Evolutionary conservation across 2,888 invertebrate species (phyloP).

Genomic region (Metopia argyrocephala): DNA sequence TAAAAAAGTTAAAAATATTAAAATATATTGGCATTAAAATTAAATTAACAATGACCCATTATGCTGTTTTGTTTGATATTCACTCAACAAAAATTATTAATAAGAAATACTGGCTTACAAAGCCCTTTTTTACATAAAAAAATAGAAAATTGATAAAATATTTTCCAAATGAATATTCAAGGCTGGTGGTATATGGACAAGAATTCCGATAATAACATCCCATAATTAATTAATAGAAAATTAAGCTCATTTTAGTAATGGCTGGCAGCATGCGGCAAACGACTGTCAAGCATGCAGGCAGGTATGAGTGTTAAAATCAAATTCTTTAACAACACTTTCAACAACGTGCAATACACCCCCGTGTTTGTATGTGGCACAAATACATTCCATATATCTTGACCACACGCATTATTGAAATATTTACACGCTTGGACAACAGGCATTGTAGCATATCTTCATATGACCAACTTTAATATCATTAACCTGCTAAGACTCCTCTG

Average conservation of each 20-base stretch:
- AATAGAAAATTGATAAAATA: not conserved
- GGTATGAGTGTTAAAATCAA: slow-evolving; percentile 74
- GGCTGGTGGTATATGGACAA: not conserved
- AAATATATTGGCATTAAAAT: no score
- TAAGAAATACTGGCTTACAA: no score
- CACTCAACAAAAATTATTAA: no score
- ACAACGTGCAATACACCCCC: slow-evolving; percentile 12
- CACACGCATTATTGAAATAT: slow-evolving; percentile 39
- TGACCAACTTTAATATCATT: not conserved
- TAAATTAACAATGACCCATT: no score
- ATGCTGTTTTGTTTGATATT: not conserved
- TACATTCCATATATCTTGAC: slow-evolving; percentile 47
- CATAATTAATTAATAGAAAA: slow-evolving; percentile 16
- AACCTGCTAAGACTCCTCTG: not conserved
- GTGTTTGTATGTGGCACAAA: slow-evolving; percentile 11
- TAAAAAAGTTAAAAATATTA: no score
- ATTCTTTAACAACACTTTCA: slow-evolving; percentile 72
- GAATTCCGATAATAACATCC: slow-evolving; percentile 24
- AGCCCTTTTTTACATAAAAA: no score
- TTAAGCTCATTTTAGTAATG: slow-evolving; percentile 45
- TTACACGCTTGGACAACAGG: slow-evolving; percentile 49
- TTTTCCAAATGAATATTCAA: slow-evolving; percentile 16
- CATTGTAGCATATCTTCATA: not conserved
- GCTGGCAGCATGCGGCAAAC: slow-evolving; percentile 54
- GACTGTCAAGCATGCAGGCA: not conserved